phyloP scores from a whole-genome alignment of 2,797 vertebrate genomes.

The Sebastolobus alascanus region DNA sequence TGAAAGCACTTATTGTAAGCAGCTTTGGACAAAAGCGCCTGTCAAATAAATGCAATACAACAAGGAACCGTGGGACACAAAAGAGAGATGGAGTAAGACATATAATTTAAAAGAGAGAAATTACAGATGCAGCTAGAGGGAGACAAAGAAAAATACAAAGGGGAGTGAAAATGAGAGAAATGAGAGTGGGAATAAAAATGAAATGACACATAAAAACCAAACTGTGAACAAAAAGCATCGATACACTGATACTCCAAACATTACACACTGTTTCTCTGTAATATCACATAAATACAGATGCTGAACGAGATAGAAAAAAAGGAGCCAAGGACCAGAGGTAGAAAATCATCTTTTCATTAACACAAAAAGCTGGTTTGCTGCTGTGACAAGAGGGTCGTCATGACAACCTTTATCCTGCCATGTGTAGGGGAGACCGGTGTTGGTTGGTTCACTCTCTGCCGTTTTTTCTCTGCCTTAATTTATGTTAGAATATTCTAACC shows the following conservation, averaged over 20 bases:
- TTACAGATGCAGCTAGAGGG: background rate
- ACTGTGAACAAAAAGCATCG: background rate
- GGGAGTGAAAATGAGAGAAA: background rate
- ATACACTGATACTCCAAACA: background rate
- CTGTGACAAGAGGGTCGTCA: conserved; percentile 60
- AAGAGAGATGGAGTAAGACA: background rate
- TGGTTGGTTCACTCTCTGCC: background rate
- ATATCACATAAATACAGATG: conserved; percentile 9
- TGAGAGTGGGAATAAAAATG: too few species aligned
- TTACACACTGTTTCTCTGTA: background rate
- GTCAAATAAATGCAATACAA: background rate
- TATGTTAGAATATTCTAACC: background rate
- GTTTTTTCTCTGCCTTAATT: background rate
- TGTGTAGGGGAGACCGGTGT: background rate
- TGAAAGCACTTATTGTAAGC: too few species aligned
- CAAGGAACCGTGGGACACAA: background rate
- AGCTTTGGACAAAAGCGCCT: background rate
- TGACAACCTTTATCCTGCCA: conserved; percentile 60
- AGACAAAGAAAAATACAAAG: background rate
- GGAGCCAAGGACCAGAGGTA: conserved; percentile 77
- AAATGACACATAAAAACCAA: background rate
- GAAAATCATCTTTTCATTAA: conserved; percentile 46
- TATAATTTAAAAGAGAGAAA: background rate
- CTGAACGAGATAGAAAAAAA: conserved; percentile 55
- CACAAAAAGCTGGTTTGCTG: conserved; percentile 42